A percentile compares a stretch with the other conserved stretches of the same genome.
Conservation (phyloP, 2,888 invertebrate genomes). For the Nomada lathburiana region DNA sequence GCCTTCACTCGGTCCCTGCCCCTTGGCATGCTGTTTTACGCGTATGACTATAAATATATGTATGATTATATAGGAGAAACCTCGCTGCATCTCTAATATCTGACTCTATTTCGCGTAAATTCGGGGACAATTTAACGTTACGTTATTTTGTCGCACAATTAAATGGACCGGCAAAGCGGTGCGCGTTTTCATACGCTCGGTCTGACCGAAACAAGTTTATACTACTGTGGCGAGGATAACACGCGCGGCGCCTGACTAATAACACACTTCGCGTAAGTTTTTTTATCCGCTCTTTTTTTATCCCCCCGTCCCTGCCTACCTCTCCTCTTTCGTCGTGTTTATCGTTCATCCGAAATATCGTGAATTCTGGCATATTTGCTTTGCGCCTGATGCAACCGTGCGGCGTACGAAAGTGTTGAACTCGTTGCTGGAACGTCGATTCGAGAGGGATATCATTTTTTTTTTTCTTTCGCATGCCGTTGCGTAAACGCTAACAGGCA, state of each 20-base stretch:
- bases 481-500: neutral
- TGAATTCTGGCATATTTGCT: constrained; percentile 24
- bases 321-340: neutral
- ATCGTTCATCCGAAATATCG: constrained; percentile 6
- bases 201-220: constrained; percentile 7
- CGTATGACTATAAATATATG: too few species aligned
- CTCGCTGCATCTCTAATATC: too few species aligned
- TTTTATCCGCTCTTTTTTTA: neutral
- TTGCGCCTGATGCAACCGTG: neutral
- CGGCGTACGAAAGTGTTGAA: neutral
- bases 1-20: too few species aligned
- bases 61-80: neutral
- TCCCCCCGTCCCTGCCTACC: too few species aligned
- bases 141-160: too few species aligned
- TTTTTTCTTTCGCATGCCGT: neutral
- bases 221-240: constrained; percentile 8
- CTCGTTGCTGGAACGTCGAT: neutral
- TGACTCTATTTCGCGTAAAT: too few species aligned
- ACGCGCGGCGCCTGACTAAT: neutral
- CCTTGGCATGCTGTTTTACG: neutral
- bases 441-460: too few species aligned
- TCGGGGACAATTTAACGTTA: too few species aligned
- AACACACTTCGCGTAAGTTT: neutral
- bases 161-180: neutral
- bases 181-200: neutral